Evolutionary conservation across 2,113 vertebrate genomes (phyloP).

Genomic region (Neodontobutis hainanensis): DNA sequence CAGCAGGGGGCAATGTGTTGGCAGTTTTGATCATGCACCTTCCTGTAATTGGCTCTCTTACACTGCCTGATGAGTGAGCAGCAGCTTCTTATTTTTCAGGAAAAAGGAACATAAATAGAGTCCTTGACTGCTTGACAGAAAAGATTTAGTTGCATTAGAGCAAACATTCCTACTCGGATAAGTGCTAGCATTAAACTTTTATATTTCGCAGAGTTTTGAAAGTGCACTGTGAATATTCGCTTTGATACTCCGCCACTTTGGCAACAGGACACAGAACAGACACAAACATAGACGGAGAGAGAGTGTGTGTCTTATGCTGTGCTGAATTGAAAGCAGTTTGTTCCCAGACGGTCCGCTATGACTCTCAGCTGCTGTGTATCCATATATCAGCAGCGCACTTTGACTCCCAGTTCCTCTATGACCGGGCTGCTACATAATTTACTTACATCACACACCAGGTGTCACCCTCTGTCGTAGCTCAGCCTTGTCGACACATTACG

Average conservation of each 20-base stretch:
- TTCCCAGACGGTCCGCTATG: conserved; percentile 31
- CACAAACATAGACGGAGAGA: conserved; percentile 17
- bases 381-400: conserved; percentile 19
- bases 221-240: conserved; percentile 18
- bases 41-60: neutral
- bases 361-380: conserved; percentile 29
- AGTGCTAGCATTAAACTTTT: conserved; percentile 37
- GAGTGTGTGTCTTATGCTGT: neutral
- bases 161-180: conserved; percentile 22
- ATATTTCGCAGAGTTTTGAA: conserved; percentile 28
- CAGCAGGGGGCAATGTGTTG: conserved; percentile 64
- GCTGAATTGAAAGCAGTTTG: conserved; percentile 28
- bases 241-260: conserved; percentile 54
- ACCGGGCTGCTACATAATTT: conserved; percentile 35
- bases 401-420: conserved; percentile 34
- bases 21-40: conserved; percentile 1
- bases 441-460: conserved; percentile 50
- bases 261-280: conserved; percentile 47
- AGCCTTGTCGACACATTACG: conserved; percentile 22
- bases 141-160: conserved; percentile 38
- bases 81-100: conserved; percentile 20
- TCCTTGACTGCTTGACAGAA: conserved; percentile 22
- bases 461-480: conserved; percentile 33
- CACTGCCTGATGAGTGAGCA: neutral
- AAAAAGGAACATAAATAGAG: conserved; percentile 34